Evolutionary conservation across 2,888 invertebrate species (phyloP).

Genomic region (Deilephila porcellus): DNA sequence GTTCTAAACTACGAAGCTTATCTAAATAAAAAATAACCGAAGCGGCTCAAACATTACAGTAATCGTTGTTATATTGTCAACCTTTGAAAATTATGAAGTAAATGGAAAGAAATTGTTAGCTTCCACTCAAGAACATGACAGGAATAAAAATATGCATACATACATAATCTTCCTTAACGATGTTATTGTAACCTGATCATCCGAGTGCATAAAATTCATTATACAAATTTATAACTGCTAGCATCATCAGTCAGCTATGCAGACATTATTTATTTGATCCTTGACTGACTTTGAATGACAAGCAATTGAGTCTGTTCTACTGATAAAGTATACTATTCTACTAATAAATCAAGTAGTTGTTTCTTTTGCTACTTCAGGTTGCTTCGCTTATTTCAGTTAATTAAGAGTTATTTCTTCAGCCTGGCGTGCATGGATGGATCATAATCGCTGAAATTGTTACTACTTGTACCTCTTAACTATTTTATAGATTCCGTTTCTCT

Average conservation of each 20-base stretch:
- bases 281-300: neutral
- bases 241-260: neutral
- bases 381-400: neutral
- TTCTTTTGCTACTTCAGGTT: neutral
- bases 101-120: too few species aligned
- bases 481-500: too few species aligned
- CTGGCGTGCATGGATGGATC: too few species aligned
- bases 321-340: neutral
- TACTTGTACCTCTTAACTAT: too few species aligned
- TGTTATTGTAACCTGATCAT: neutral
- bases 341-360: neutral
- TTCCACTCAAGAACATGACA: too few species aligned
- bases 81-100: too few species aligned
- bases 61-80: too few species aligned
- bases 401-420: neutral
- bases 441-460: too few species aligned
- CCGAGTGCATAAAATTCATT: neutral
- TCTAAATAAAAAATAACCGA: too few species aligned
- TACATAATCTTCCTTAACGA: neutral
- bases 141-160: too few species aligned
- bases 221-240: neutral
- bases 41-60: too few species aligned
- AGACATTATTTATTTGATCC: constrained; percentile 2
- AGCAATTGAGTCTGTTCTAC: neutral
- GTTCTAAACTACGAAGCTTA: too few species aligned